These are phyloP conservation scores for Hybos culiciformis DNA, from an alignment of 2,888 invertebrate genomes.

Conservation along the genomic window DNA sequence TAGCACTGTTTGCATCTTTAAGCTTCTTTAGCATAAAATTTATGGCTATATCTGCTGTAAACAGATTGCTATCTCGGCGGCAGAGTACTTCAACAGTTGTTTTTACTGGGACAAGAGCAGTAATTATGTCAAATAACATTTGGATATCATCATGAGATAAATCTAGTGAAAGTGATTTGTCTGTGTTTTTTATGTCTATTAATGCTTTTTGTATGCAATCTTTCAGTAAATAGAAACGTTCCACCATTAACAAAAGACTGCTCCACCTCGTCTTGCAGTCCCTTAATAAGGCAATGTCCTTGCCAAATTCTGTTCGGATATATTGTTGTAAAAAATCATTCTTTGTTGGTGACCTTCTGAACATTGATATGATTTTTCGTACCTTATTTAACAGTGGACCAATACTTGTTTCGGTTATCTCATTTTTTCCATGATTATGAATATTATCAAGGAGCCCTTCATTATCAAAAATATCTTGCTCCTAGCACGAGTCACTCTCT, in stretches of 20 bases:
- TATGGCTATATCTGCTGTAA: neutral
- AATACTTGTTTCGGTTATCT: neutral
- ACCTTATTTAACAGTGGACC: conserved; percentile 1
- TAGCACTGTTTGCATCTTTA: neutral
- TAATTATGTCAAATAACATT: neutral
- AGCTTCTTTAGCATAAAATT: conserved; percentile 1
- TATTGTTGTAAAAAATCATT: conserved; percentile 8
- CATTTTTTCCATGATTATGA: neutral
- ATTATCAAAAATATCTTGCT: neutral
- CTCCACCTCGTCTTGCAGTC: neutral
- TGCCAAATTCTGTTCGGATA: neutral
- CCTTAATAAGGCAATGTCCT: neutral
- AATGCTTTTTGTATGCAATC: neutral
- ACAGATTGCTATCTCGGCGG: neutral
- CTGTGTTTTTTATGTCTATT: neutral
- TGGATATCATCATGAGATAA: neutral
- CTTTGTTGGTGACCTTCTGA: conserved; percentile 1
- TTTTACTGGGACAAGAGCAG: neutral
- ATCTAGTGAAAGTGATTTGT: neutral
- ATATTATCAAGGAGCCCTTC: neutral
- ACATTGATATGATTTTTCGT: conserved; percentile 2
- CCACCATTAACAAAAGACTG: neutral
- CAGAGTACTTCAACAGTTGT: neutral
- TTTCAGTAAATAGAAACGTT: conserved; percentile 1
- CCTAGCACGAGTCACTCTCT: neutral